These are phyloP conservation scores for Apoderus coryli DNA, from an alignment of 2,888 invertebrate genomes.

Conservation along the genomic window DNA sequence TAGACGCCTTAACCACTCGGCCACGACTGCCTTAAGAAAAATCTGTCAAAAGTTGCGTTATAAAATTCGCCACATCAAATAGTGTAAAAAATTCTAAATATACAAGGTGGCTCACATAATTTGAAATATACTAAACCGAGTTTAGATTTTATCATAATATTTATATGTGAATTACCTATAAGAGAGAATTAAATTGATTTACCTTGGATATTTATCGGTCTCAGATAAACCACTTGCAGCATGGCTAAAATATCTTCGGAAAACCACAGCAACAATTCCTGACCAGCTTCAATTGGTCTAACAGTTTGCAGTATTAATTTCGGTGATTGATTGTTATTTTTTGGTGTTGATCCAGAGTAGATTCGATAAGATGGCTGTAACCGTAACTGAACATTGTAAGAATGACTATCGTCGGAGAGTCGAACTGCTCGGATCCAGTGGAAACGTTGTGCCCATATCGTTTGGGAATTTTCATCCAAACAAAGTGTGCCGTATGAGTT, in stretches of 20 bases:
- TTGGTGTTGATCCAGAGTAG: no score
- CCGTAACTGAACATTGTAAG: constrained; percentile 42
- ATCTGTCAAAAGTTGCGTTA: no score
- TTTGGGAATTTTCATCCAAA: constrained; percentile 24
- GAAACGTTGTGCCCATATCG: constrained; percentile 23
- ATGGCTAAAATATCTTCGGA: constrained; percentile 57
- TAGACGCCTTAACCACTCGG: constrained; percentile 83
- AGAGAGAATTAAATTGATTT: no score
- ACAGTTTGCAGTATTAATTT: constrained; percentile 35
- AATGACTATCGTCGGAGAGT: constrained; percentile 51
- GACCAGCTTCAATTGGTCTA: constrained; percentile 40
- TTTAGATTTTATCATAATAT: no score
- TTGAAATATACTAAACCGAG: no score
- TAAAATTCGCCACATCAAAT: no score
- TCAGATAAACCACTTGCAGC: constrained; percentile 63
- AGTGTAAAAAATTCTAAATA: no score
- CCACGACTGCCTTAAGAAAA: constrained; percentile 66
- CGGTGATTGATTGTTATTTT: no score
- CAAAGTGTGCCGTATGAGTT: constrained; percentile 23
- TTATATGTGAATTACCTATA: no score
- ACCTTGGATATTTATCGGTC: constrained; percentile 72
- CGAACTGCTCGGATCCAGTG: constrained; percentile 31
- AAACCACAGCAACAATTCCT: constrained; percentile 72
- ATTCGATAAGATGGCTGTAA: constrained; percentile 23
- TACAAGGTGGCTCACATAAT: no score